Base-by-base conservation (phyloP, 1,140 invertebrate species). In the Philaenus spumarius region DNA sequence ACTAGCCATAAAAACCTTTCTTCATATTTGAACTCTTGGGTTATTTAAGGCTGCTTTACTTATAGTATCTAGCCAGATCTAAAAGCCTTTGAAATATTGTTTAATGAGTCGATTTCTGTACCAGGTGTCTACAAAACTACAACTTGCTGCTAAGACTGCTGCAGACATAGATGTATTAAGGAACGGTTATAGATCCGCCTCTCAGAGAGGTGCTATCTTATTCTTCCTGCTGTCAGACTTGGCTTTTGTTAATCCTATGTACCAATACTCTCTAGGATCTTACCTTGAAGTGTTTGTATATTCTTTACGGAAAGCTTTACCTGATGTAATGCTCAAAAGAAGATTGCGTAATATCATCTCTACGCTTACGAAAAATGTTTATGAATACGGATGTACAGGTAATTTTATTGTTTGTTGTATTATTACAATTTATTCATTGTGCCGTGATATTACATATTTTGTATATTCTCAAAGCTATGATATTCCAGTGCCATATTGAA, bases 171-270 rank as follows among this genome's bases (percentile, higher is more conserved):
- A 95, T 63, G 81, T 81, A 37, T 72, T 92, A 0, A 74, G 91
- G 55, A 85, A 94, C 61, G 86, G 84, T 1, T 96, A 94, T 72
- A 76, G 88, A 34, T 81, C 86, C 0, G 89, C 84, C 1, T 90
- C 92, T 0, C 84, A 82, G 64, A 77, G 89, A 53, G 91, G 91
- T 12, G 90, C 92, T 9, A 86, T 94, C 52, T 73, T 95, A 19
- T 95, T 95, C 71, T 95, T 95, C 69, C 87, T 93, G 2, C 72
- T 96, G 7, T 81, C 86, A 0, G 90, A 95, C 68, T 89, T 95
- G 87, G 82, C 89, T 0, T 75, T 78, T 0, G 85, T 96, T 0
- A 92, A 91, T 70, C 74, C 80, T 11, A 95, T 95, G 90, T 96
- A 96, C 69, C 91, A 95, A 66, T 94, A 94, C 71, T 93, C 91